Percentiles rank a stretch among this genome's conserved stretches.
Conservation (phyloP, 1,140 invertebrate genomes). For the Neodiprion pinetum region DNA sequence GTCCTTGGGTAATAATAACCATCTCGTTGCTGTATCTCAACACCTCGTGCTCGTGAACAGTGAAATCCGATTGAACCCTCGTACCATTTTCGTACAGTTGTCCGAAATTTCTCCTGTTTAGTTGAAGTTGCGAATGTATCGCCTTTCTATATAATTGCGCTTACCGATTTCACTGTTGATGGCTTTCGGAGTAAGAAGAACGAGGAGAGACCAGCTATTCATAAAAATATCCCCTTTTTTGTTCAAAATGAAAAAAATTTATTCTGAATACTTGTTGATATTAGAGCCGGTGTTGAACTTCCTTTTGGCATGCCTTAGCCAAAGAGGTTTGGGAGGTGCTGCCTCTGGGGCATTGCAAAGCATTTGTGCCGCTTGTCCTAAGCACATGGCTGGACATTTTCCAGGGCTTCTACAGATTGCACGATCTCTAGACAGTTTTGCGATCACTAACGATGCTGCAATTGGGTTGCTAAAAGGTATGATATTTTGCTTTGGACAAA, state of each 20-base stretch:
- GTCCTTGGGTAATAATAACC: slow-evolving; percentile 67
- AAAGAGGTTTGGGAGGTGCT: slow-evolving; percentile 75
- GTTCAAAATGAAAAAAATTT: background rate
- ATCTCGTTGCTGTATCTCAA: slow-evolving; percentile 11
- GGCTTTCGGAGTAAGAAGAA: too few species aligned
- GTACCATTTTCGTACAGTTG: too few species aligned
- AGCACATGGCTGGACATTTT: slow-evolving; percentile 83
- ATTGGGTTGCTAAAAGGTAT: slow-evolving; percentile 83
- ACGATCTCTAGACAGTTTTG: slow-evolving; percentile 78
- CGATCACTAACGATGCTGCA: slow-evolving; percentile 81
- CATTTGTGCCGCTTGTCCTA: slow-evolving; percentile 80
- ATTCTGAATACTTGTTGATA: slow-evolving; percentile 25
- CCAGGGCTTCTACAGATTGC: slow-evolving; percentile 82
- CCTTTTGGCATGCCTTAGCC: slow-evolving; percentile 76
- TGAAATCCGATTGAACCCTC: too few species aligned
- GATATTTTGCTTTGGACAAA: slow-evolving; percentile 17
- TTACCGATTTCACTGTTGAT: too few species aligned
- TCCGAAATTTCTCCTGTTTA: too few species aligned
- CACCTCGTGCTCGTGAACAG: too few species aligned
- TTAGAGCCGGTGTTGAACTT: slow-evolving; percentile 82
- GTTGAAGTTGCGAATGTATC: too few species aligned
- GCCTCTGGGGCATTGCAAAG: slow-evolving; percentile 78
- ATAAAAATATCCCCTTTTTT: background rate
- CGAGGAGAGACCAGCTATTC: too few species aligned
- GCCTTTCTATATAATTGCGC: too few species aligned